These are phyloP conservation scores for Phrynosoma platyrhinos DNA, from an alignment of 2,113 vertebrate species.

Conservation along the genomic window DNA sequence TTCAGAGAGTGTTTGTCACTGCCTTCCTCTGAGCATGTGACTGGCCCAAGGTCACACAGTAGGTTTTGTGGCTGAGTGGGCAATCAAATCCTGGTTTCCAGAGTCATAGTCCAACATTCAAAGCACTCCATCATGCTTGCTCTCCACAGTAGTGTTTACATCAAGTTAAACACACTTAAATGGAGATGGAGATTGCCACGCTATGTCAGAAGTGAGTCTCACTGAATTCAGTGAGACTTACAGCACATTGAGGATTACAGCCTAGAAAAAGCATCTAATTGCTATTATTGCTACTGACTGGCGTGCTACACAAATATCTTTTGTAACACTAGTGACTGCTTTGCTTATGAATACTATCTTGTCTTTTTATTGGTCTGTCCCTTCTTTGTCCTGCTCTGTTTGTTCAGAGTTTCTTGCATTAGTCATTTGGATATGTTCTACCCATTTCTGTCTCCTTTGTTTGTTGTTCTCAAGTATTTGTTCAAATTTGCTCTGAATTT, in stretches of 20 bases:
- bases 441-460: slow-evolving; percentile 66
- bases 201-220: no score
- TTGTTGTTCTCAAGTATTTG: slow-evolving; percentile 52
- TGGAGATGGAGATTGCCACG: neutral
- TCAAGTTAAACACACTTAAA: neutral
- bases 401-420: slow-evolving; percentile 30
- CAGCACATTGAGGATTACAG: neutral
- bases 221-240: neutral
- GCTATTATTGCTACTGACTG: neutral
- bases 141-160: neutral
- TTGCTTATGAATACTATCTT: slow-evolving; percentile 23
- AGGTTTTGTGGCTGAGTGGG: no score
- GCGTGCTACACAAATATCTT: slow-evolving; percentile 19
- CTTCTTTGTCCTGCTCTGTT: slow-evolving; percentile 43
- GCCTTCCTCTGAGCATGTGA: no score
- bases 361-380: slow-evolving; percentile 33
- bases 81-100: no score
- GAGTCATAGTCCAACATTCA: no score
- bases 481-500: slow-evolving; percentile 14
- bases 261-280: neutral
- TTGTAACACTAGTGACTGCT: fast-evolving
- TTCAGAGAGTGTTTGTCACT: no score
- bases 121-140: no score
- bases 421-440: slow-evolving; percentile 49
- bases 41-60: no score